Evolutionary conservation across 2,797 vertebrate species (phyloP), one percentile per base, ranked within the genome.

Genomic region (Anguilla anguilla): DNA sequence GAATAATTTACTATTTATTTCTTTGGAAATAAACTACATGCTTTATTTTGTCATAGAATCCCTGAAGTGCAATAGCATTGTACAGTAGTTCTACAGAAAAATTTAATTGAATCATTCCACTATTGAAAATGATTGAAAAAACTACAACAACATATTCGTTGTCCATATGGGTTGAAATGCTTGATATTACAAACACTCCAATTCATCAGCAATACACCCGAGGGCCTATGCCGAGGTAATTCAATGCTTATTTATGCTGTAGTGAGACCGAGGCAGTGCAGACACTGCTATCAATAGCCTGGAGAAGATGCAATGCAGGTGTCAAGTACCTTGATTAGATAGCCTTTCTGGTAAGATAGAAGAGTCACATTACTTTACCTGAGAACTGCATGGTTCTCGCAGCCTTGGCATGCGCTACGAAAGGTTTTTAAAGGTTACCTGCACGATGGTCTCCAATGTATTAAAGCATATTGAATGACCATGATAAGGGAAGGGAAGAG

Each of bases 391-490:
- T 43, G 74, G 39, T 43, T 79, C 74, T 39, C 17, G 5, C 10
- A 79, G 35, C 74, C 35, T 79, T 19, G 35, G 13, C 39, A 43
- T 43, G 17, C 74, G 31, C 35, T 39, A 17, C 15, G 39, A 79
- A 46, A 39, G 74, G 55, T 15, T 35, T 86, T 86, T 49, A 86
- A 77, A 86, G 72, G 53, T 67, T 67, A 77, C 19, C 2, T 28
- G 35, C 22, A 43, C 6, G 74, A 22, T 81, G 0, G 86, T 46
- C 28, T 86, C 85, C 49, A 31, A 7, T 86, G 72, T 22, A 6
- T 77, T 61, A 25, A 79, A 6, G 46, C 53, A 46, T 77, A 77
- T 77, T 77, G 55, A 67, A 86, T 81, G 43, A 59, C 74, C 51
- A 59, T 59, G 77, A 82, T 43, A 85, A 61, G 25, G 6, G 19